A percentile compares a stretch with the other conserved stretches of the same genome.
These are phyloP conservation scores for Periparus ater DNA, from an alignment of 2,797 vertebrate genomes.

Conservation along the genomic window DNA sequence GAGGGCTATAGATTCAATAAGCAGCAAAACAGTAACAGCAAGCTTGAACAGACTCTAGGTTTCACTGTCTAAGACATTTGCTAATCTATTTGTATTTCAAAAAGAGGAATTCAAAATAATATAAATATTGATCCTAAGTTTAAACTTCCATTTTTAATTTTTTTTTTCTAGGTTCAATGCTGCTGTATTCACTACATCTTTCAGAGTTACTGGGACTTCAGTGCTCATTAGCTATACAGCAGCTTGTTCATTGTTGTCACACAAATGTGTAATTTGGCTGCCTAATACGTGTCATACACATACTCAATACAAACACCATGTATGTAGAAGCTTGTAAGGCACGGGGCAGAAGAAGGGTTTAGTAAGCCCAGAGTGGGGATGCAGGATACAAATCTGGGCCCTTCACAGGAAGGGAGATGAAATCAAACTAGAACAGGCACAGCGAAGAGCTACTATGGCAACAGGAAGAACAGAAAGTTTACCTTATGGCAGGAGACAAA, in stretches of 20 bases:
- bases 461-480: neutral
- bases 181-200: neutral
- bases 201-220: neutral
- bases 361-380: neutral
- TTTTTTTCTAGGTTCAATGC: neutral
- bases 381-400: neutral
- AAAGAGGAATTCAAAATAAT: neutral
- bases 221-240: neutral
- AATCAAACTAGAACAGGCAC: neutral
- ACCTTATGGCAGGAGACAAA: neutral
- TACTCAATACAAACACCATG: rapidly evolving
- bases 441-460: neutral
- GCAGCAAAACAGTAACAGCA: neutral
- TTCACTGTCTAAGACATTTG: neutral
- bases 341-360: neutral
- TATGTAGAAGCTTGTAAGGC: neutral
- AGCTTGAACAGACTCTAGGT: neutral
- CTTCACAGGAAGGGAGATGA: neutral
- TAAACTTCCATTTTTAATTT: neutral
- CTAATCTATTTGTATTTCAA: neutral
- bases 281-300: neutral
- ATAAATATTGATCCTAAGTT: neutral
- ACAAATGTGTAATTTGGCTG: neutral
- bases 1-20: neutral
- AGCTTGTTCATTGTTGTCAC: neutral